Percentiles rank a stretch among this genome's conserved stretches.
Conservation (phyloP, 1,140 invertebrate species). For the Oreohelix idahoensis region DNA sequence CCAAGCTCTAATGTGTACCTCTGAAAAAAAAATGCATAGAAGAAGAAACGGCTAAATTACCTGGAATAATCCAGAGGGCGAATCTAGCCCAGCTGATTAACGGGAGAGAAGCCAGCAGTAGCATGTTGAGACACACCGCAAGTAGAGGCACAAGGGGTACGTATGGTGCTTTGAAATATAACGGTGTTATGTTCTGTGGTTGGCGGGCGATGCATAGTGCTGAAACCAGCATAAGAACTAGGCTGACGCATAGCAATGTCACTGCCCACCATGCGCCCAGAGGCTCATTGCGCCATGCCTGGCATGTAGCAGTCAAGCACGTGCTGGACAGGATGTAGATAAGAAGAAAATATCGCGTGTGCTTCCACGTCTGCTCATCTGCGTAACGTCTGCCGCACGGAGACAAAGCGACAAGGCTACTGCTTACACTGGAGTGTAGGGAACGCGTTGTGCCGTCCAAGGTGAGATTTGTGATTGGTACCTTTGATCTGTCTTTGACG, state of each 20-base stretch:
- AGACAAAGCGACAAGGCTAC: conserved; percentile 58
- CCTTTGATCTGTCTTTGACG: not conserved
- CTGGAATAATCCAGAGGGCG: conserved; percentile 64
- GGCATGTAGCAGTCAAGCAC: conserved; percentile 35
- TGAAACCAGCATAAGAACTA: conserved; percentile 53
- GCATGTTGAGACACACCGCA: conserved; percentile 63
- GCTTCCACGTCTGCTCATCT: conserved; percentile 52
- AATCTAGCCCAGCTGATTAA: conserved; percentile 69
- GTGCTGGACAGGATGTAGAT: conserved; percentile 53
- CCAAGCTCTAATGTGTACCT: too few species aligned
- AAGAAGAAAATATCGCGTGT: conserved; percentile 54
- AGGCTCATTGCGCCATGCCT: conserved; percentile 35
- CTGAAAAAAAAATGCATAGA: too few species aligned
- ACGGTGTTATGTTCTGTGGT: conserved; percentile 62
- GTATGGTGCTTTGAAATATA: conserved; percentile 67
- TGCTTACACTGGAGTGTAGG: conserved; percentile 42
- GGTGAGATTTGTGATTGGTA: not conserved
- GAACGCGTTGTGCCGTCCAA: conserved; percentile 35
- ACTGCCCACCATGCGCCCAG: conserved; percentile 69
- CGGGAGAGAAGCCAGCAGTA: conserved; percentile 66
- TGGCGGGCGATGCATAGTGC: conserved; percentile 61
- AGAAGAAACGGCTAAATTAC: conserved; percentile 49
- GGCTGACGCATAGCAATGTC: conserved; percentile 51
- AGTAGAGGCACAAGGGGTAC: conserved; percentile 68
- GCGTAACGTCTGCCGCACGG: conserved; percentile 48